These are phyloP conservation scores for Ceyx margarethae DNA, from an alignment of 2,113 vertebrate genomes.

Conservation along the genomic window DNA sequence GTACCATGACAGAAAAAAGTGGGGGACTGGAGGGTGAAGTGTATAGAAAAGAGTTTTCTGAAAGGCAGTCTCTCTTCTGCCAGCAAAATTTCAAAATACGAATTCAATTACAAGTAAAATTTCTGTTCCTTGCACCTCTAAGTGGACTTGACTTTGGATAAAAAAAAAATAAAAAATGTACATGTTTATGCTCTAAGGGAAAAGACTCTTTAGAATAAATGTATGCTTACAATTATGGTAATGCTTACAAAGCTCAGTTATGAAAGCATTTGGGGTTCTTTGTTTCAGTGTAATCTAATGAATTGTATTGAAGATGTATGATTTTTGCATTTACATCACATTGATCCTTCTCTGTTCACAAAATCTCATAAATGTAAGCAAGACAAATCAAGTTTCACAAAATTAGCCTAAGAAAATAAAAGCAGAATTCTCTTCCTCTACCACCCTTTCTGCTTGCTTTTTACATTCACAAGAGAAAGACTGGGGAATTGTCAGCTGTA, in stretches of 20 bases:
- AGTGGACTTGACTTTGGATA: slow-evolving; percentile 40
- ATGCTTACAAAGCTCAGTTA: slow-evolving; percentile 14
- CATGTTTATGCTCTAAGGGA: slow-evolving; percentile 52
- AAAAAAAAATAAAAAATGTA: neutral
- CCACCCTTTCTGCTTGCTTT: neutral
- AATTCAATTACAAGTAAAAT: slow-evolving; percentile 38
- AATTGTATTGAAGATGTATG: slow-evolving; percentile 67
- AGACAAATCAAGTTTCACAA: slow-evolving; percentile 54
- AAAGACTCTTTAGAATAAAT: slow-evolving; percentile 27
- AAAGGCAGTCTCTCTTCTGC: slow-evolving; percentile 25
- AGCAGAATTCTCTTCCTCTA: slow-evolving; percentile 5
- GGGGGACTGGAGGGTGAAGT: neutral
- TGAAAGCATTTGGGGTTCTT: neutral
- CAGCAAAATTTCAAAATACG: slow-evolving; percentile 31
- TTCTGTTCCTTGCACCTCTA: slow-evolving; percentile 53
- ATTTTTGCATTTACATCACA: slow-evolving; percentile 62
- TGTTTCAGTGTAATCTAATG: slow-evolving; percentile 62
- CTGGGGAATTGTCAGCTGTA: neutral
- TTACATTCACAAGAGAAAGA: neutral
- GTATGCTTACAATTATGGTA: slow-evolving; percentile 33
- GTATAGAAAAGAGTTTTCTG: slow-evolving; percentile 2
- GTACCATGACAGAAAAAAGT: neutral
- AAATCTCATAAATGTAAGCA: slow-evolving; percentile 49
- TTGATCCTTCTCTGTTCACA: slow-evolving; percentile 37
- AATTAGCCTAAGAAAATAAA: slow-evolving; percentile 56